Conservation (phyloP, 37 sponge, comb jelly and placozoan species). For the Petrosia ficiformis region DNA sequence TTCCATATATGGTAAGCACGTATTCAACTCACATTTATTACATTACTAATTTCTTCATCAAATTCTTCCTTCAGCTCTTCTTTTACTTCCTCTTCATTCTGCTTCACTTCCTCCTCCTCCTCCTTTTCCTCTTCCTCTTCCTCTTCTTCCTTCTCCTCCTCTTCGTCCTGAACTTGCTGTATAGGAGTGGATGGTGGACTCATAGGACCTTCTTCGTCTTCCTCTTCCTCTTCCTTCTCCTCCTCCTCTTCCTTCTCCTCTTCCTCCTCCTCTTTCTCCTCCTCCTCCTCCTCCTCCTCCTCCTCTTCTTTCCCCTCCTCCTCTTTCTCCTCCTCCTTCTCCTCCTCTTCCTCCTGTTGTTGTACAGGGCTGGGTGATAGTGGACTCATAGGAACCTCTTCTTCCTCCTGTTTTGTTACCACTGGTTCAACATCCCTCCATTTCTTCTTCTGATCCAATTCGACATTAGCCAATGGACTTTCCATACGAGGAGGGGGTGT, state of each 20-base stretch:
- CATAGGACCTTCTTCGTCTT: neutral
- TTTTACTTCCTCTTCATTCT: neutral
- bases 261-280: neutral
- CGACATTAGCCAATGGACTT: too few species aligned
- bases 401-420: neutral
- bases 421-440: neutral
- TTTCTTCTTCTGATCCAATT: neutral
- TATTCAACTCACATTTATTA: neutral
- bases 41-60: neutral
- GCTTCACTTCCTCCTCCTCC: too few species aligned
- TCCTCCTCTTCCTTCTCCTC: conserved; percentile 12
- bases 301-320: neutral
- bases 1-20: neutral
- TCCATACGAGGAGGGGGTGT: neutral
- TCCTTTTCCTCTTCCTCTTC: neutral
- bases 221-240: conserved; percentile 10
- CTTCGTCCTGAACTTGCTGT: neutral
- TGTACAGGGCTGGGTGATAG: too few species aligned
- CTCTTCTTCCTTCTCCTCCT: conserved; percentile 23
- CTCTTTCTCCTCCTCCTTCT: neutral
- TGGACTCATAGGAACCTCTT: neutral
- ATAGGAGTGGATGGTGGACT: neutral
- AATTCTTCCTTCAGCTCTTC: neutral
- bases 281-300: neutral
- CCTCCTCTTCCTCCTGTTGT: neutral